Percentiles rank a stretch among this genome's conserved stretches.
phyloP scores from a whole-genome alignment of 1,140 invertebrate genomes.

The Thaumatotibia leucotreta region DNA sequence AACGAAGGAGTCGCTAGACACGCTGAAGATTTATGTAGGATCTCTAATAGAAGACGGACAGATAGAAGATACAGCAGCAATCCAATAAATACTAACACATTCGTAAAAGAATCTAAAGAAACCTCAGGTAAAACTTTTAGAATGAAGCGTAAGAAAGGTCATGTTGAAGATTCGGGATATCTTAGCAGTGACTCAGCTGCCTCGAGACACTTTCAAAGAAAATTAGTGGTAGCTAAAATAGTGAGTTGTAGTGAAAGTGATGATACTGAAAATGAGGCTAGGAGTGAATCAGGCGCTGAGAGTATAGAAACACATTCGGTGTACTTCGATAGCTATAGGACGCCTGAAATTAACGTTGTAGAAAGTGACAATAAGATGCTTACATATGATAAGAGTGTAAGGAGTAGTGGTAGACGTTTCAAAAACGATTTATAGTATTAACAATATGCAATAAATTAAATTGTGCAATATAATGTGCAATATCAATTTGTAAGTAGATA shows the following conservation, averaged over 20 bases:
- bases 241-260: constrained; percentile 80
- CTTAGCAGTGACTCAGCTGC: constrained; percentile 86
- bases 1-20: background rate
- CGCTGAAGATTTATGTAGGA: constrained; percentile 26
- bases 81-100: constrained; percentile 57
- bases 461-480: constrained; percentile 37
- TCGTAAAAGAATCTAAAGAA: constrained; percentile 47
- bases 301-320: constrained; percentile 90
- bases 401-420: constrained; percentile 35
- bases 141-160: constrained; percentile 52
- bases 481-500: constrained; percentile 16
- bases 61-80: constrained; percentile 25
- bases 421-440: constrained; percentile 22
- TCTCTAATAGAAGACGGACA: constrained; percentile 26
- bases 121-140: constrained; percentile 30
- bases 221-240: constrained; percentile 57
- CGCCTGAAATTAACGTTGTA: constrained; percentile 32
- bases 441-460: constrained; percentile 15
- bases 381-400: constrained; percentile 32
- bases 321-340: constrained; percentile 81
- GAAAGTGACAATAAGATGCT: constrained; percentile 24
- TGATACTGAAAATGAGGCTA: constrained; percentile 86
- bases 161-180: constrained; percentile 82
- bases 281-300: constrained; percentile 89
- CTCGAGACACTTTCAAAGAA: constrained; percentile 60